Percentiles rank a stretch among this genome's conserved stretches.
These are phyloP conservation scores for Spondyliosoma cantharus DNA, from an alignment of 2,797 vertebrate genomes.

Conservation along the genomic window DNA sequence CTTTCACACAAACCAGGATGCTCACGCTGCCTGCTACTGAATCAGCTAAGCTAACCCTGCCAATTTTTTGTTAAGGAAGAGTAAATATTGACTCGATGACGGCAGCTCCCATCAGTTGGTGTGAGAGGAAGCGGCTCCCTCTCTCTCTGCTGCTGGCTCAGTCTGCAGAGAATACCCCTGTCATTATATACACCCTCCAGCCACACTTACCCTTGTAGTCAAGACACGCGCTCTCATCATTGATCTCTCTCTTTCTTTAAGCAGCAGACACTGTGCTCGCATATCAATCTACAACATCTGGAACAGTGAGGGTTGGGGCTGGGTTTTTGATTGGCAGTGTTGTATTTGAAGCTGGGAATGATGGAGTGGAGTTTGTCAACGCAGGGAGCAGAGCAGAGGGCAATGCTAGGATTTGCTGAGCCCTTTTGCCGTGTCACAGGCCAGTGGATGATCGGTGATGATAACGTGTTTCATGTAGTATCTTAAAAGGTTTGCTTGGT, in stretches of 20 bases:
- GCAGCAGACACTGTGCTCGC: constrained; percentile 25
- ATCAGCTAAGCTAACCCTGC: constrained; percentile 55
- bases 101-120: constrained; percentile 71
- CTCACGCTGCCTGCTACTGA: constrained; percentile 42
- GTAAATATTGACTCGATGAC: constrained; percentile 79
- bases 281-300: constrained; percentile 40
- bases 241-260: constrained; percentile 47
- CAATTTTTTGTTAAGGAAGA: constrained; percentile 64
- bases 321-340: constrained; percentile 32
- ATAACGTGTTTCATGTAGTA: constrained; percentile 14
- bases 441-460: constrained; percentile 13
- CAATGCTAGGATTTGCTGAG: constrained; percentile 12
- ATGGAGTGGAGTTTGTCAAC: constrained; percentile 22
- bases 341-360: constrained; percentile 15
- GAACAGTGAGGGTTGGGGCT: constrained; percentile 4
- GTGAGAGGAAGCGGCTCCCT: constrained; percentile 53
- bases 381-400: not conserved
- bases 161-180: constrained; percentile 68
- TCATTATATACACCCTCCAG: constrained; percentile 67
- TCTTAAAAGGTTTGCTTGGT: constrained; percentile 3
- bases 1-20: constrained; percentile 55
- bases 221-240: constrained; percentile 52
- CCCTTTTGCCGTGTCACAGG: constrained; percentile 24
- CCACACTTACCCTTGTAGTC: constrained; percentile 68
- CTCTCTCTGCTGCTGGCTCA: constrained; percentile 37